Evolutionary conservation across 2,797 vertebrate genomes (phyloP), one percentile per base, ranked within the genome.

Genomic region (Spizella passerina): DNA sequence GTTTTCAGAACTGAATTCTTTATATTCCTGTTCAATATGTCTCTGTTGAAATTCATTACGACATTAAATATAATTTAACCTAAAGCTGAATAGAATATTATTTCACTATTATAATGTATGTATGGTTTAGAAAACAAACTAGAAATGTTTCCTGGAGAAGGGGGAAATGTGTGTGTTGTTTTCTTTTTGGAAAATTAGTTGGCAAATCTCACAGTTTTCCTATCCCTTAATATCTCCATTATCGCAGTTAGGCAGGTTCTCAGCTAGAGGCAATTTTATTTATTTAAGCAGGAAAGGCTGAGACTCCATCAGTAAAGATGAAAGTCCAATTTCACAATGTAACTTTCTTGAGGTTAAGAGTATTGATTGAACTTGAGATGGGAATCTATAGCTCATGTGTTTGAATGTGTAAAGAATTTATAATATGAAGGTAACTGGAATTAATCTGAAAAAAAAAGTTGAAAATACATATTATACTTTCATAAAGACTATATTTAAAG

Each of bases 31-130:
- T 82, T 69, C 52, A 60, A 1, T 52, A 34, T 39, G 5, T 32
- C 3, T 55, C 30, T 60, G 5, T 66, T 86, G 78, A 53, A 88
- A 86, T 68, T 59, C 13, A 68, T 85, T 75, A 18, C 8, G 29
- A 20, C 0, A 1, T n/a, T 44, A 68, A 34, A 34, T 52, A 46
- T 61, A 0, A n/a, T 63, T 86, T 89, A 57, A 71, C 9, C 8
- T 75, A 29, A 43, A 72, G 11, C 59, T 30, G 24, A 53, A 30
- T 47, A 13, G 10, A 38, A 26, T 50, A n/a, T 32, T 16, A 10
- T 66, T 60, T 12, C 14, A 10, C 19, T 0, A 0, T n/a, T 50
- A 13, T 36, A 52, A 59, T 5, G 7, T 41, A 6, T 46, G 4
- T 23, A 21, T 20, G 19, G 29, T 73, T 85, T 41, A 60, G 29